These are phyloP conservation scores for Solenodon paradoxus DNA, from an alignment of 2,113 vertebrate species.

Conservation along the genomic window DNA sequence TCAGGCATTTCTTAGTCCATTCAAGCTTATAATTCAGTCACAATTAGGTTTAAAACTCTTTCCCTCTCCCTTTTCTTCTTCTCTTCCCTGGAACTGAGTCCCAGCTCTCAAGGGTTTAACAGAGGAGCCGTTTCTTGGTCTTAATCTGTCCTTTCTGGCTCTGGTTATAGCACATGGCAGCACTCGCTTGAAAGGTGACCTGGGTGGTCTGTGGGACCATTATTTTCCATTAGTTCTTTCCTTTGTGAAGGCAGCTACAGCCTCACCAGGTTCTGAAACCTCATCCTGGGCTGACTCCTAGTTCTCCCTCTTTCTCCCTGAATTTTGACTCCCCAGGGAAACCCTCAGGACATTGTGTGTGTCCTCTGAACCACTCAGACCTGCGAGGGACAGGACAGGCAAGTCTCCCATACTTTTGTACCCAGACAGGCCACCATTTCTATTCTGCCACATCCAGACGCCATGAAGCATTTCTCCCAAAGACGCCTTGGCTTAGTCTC, in stretches of 20 bases:
- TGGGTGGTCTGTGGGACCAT: neutral
- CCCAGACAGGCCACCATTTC: neutral
- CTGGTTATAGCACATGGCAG: neutral
- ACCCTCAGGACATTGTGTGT: neutral
- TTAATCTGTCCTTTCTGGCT: neutral
- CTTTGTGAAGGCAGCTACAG: neutral
- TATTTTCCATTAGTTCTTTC: neutral
- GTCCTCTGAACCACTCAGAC: neutral
- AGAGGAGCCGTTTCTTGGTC: neutral
- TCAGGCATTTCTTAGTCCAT: constrained; percentile 32
- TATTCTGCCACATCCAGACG: neutral
- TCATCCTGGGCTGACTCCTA: neutral
- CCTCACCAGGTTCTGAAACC: neutral
- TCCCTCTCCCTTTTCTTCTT: neutral
- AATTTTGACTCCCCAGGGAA: neutral
- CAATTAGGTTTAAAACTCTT: constrained; percentile 27
- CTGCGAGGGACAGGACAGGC: neutral
- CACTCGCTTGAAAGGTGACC: neutral
- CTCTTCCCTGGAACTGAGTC: neutral
- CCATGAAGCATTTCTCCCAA: neutral
- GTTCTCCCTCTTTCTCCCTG: neutral
- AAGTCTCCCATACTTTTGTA: neutral
- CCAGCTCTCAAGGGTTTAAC: neutral
- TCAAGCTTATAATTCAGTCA: constrained; percentile 51
- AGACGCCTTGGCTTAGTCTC: neutral